Evolutionary conservation across 2,888 invertebrate genomes (phyloP).

Genomic region (Deroplatys truncata): DNA sequence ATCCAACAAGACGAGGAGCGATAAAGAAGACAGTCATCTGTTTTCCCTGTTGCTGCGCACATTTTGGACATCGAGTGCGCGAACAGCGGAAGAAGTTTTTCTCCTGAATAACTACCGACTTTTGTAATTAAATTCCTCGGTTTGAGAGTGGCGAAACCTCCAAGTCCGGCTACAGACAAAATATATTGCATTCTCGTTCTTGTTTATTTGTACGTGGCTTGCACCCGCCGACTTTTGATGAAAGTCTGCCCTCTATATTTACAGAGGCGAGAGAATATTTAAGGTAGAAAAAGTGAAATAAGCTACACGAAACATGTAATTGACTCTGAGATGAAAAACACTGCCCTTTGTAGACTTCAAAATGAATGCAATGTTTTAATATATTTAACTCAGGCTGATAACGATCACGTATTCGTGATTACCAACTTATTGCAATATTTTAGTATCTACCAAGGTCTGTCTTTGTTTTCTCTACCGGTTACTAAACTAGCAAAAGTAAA

Average conservation of each 20-base stretch:
- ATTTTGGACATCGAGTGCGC: no score
- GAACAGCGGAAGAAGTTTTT: background rate
- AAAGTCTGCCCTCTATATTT: background rate
- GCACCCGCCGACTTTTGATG: background rate
- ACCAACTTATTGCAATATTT: no score
- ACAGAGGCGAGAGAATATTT: background rate
- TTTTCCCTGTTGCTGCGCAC: background rate
- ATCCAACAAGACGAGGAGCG: no score
- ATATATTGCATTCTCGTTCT: background rate
- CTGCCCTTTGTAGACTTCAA: no score
- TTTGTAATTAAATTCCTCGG: constrained; percentile 13
- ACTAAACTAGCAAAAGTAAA: no score
- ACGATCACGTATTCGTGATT: no score
- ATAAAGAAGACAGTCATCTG: no score
- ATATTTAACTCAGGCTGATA: no score
- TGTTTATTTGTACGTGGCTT: background rate
- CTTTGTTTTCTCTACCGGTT: no score
- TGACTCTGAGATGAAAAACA: background rate
- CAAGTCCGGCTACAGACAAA: background rate
- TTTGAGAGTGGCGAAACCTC: background rate
- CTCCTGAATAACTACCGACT: background rate
- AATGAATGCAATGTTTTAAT: no score
- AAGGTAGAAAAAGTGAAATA: background rate
- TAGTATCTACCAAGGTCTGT: no score
- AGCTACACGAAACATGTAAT: background rate